These are phyloP conservation scores for Ictalurus furcatus DNA, from an alignment of 2,113 vertebrate genomes.

Conservation along the genomic window DNA sequence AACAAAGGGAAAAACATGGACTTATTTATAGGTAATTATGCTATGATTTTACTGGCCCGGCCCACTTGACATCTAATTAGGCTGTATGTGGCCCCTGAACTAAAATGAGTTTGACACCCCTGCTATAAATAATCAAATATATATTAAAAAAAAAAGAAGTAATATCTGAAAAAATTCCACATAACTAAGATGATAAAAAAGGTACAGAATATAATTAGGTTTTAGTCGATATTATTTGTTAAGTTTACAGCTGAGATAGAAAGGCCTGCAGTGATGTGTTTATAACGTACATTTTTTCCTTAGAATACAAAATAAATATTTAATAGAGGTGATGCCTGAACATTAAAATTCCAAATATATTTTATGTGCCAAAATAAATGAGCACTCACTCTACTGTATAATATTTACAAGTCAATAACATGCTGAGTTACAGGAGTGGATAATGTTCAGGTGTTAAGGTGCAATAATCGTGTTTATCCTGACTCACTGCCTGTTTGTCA, in stretches of 20 bases:
- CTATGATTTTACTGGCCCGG: too few relatives aligned
- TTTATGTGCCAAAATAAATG: neutral
- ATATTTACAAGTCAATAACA: neutral
- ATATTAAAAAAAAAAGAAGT: too few relatives aligned
- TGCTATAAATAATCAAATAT: too few relatives aligned
- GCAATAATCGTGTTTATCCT: neutral
- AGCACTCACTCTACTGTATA: neutral
- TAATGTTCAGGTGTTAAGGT: too few relatives aligned
- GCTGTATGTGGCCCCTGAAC: too few relatives aligned
- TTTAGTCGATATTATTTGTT: too few relatives aligned
- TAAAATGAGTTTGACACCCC: too few relatives aligned
- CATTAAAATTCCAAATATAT: neutral
- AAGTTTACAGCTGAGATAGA: neutral
- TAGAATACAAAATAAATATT: neutral
- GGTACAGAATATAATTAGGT: neutral
- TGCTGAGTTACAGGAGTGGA: neutral
- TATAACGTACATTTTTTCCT: neutral
- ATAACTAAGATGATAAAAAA: neutral
- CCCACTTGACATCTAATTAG: too few relatives aligned
- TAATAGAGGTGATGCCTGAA: neutral
- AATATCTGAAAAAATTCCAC: too few relatives aligned
- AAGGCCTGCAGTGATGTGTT: neutral
- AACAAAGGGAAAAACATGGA: too few relatives aligned
- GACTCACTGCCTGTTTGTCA: neutral
- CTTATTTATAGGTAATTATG: too few relatives aligned